Evolutionary conservation across 2,113 vertebrate genomes (phyloP), one percentile per base, ranked within the genome.

Genomic region (Psettodes erumei): DNA sequence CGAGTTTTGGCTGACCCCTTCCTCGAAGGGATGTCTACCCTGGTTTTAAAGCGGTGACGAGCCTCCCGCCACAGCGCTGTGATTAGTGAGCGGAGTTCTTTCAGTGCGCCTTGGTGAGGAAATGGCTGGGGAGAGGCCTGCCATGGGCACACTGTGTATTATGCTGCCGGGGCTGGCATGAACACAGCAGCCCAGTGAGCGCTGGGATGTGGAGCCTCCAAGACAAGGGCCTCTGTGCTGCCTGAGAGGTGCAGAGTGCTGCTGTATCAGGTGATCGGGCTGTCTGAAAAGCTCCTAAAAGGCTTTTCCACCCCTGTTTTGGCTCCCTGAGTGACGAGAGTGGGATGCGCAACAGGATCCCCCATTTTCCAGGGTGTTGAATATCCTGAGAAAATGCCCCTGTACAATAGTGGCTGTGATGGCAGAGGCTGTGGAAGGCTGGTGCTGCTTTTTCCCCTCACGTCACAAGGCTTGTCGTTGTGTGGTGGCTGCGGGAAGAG

Each of bases 341-440:
- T 77, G 83, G 83, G 89, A 87, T 87, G 78, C 48, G 81, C 85
- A 90, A 91, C 82, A 85, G 76, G 78, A 87, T 89, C 89, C n/a
- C 33, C 75, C 73, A 40, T 86, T 89, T 91, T 81, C 77, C 82
- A 78, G 82, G 88, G 94, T 94, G 89, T 94, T 93, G 89, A 71
- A 77, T 95, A 68, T 93, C 94, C 92, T 95, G 94, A 92, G 94
- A 94, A 93, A 93, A 91, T 76, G 81, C 60, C 56, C 40, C 21
- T 58, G 63, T 79, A 95, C 93, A 95, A 95, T 94, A 82, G 90
- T 77, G 86, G 82, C 91, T 93, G 91, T 95, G 92, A 94, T 90
- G 81, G 88, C 78, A 75, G 75, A 67, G 60, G 74, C 78, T 48
- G 82, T 89, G 77, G 86, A 86, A 79, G 88, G 66, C 86, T 88